phyloP scores from a whole-genome alignment of 2,888 invertebrate species.

The Acronicta aceris region DNA sequence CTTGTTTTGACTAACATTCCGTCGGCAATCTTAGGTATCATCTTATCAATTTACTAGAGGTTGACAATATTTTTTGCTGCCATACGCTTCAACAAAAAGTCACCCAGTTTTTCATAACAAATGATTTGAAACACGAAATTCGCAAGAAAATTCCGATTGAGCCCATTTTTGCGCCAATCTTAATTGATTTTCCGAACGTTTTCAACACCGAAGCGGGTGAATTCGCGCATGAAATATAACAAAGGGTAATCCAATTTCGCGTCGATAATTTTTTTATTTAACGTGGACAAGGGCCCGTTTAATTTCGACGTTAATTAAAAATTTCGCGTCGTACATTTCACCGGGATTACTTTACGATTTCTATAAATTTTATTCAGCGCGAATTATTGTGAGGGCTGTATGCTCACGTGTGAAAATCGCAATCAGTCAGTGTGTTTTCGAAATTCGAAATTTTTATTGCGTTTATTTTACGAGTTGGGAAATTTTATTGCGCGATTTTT shows the following conservation, averaged over 20 bases:
- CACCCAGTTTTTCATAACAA: constrained; percentile 9
- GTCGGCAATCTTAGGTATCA: no score
- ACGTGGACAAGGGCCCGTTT: constrained; percentile 53
- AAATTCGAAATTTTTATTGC: constrained; percentile 25
- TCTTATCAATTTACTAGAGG: no score
- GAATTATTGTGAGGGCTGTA: constrained; percentile 17
- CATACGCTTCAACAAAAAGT: no score
- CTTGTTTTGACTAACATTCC: no score
- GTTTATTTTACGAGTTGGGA: constrained; percentile 18
- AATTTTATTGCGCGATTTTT: constrained; percentile 15
- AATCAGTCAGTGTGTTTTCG: constrained; percentile 30
- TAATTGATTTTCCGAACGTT: constrained; percentile 49
- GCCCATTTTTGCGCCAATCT: constrained; percentile 39
- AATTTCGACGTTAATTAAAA: constrained; percentile 74
- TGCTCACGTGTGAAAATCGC: constrained; percentile 18
- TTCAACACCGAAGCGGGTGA: constrained; percentile 26
- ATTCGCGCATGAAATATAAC: constrained; percentile 42
- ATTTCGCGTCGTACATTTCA: constrained; percentile 61
- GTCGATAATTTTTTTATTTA: constrained; percentile 59
- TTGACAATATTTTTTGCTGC: no score
- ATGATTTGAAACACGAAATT: constrained; percentile 5
- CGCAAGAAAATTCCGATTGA: constrained; percentile 30
- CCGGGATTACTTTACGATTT: constrained; percentile 62
- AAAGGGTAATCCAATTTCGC: constrained; percentile 59
- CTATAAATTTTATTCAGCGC: constrained; percentile 62